Percentiles rank a stretch among this genome's conserved stretches.
These are phyloP conservation scores for Heliconius cydno DNA, from an alignment of 2,888 invertebrate genomes.

Conservation along the genomic window DNA sequence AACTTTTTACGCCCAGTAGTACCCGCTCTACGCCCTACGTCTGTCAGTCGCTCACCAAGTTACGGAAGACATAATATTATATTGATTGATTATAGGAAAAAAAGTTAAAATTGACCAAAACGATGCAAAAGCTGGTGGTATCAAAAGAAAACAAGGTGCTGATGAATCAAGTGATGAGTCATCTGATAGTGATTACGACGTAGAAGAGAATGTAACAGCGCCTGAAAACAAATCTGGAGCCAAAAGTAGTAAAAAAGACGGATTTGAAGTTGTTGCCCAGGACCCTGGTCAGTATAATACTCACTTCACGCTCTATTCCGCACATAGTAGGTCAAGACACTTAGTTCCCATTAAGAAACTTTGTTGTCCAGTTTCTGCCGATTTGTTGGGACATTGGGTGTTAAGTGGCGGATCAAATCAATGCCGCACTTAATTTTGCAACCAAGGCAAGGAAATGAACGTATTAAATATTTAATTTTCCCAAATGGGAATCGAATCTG, in stretches of 20 bases:
- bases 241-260: conserved; percentile 80
- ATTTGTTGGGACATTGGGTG: no score
- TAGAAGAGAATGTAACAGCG: conserved; percentile 68
- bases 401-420: no score
- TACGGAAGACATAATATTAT: not conserved
- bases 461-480: no score
- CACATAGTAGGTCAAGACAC: not conserved
- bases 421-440: no score
- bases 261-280: conserved; percentile 87
- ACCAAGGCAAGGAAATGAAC: no score
- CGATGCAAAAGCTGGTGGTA: conserved; percentile 46
- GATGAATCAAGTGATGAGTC: conserved; percentile 74
- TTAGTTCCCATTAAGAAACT: not conserved
- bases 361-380: no score
- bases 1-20: not conserved
- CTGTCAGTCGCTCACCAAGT: no score
- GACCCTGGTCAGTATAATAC: conserved; percentile 72
- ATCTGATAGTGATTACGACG: conserved; percentile 78
- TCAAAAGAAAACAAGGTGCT: conserved; percentile 65
- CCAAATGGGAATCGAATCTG: no score
- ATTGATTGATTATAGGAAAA: conserved; percentile 57
- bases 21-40: no score
- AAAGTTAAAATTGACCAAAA: conserved; percentile 61
- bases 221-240: conserved; percentile 54
- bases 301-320: not conserved